Percentiles rank a stretch among this genome's conserved stretches.
Evolutionary conservation across 1,140 invertebrate species (phyloP).

Genomic region (Drosophila watanabei): DNA sequence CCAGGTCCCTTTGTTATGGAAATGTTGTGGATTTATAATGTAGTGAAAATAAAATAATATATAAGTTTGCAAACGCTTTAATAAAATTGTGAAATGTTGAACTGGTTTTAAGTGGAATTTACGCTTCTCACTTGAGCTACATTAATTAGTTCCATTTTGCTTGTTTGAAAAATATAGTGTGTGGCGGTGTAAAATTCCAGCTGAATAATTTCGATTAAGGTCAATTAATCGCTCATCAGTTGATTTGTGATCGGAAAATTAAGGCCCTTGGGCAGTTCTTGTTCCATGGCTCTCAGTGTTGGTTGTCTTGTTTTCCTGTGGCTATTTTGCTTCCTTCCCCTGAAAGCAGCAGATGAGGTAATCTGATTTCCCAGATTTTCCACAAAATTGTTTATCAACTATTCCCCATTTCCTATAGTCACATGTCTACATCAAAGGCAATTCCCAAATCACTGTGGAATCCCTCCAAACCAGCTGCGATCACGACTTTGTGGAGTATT

Average conservation of each 20-base stretch:
- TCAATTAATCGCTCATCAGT: slow-evolving; percentile 42
- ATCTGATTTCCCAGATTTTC: fast-evolving
- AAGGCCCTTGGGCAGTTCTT: slow-evolving; percentile 1
- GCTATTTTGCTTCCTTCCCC: background rate
- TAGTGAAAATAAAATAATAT: slow-evolving; percentile 37
- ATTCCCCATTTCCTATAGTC: background rate
- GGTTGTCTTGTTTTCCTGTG: slow-evolving; percentile 2
- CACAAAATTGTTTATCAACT: background rate
- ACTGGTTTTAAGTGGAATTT: background rate
- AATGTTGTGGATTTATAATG: slow-evolving; percentile 57
- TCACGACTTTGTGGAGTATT: slow-evolving; percentile 47
- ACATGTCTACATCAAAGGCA: slow-evolving; percentile 9
- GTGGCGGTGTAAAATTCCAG: background rate
- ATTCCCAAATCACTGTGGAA: slow-evolving; percentile 5
- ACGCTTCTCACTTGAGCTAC: background rate
- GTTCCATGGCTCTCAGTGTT: background rate
- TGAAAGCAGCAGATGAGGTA: slow-evolving; percentile 14
- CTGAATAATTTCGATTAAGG: background rate
- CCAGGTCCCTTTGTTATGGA: slow-evolving; percentile 41
- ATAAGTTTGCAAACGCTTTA: background rate
- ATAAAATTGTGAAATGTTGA: background rate
- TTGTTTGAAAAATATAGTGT: background rate
- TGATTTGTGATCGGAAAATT: background rate
- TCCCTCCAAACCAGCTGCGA: slow-evolving; percentile 40
- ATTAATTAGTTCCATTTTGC: background rate